Base-by-base conservation (phyloP, 2,888 invertebrate species). In the Andrena hattorfiana region DNA sequence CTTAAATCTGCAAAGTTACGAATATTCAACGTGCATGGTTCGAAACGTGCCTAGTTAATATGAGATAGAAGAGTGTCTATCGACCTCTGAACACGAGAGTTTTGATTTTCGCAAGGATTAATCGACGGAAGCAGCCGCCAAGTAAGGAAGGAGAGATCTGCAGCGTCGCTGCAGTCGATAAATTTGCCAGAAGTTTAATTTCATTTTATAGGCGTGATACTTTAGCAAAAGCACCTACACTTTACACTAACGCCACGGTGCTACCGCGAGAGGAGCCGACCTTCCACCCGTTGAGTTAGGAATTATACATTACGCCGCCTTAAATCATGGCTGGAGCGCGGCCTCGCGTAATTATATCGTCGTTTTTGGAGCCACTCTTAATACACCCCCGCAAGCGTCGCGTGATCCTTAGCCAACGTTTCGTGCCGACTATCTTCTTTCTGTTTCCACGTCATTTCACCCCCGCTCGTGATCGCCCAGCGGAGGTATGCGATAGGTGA, bases 131-230 rank as follows among this genome's bases (percentile, higher is more conserved):
- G 56, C 62, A 32, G 49, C 30, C 16, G 54, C 7, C 20, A 32
- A 28, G 48, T 63, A 32, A 66, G 69, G 48, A 51, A 60, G 72
- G 30, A 67, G 75, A 77, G 77, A 76, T 51, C 80, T 69, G 75
- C 73, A 79, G 77, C 64, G 69, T 73, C 74, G 74, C 75, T 81
- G 81, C 73, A 79, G 88, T 86, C 91, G 88, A 92, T 92, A 92
- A 92, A 92, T 92, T 92, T 89, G 81, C 89, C 77, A 82, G 87
- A 90, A 92, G 90, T 92, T 92, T 92, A 92, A 92, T 92, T 92
- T 92, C 91, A 91, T 92, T 92, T 92, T 92, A 92, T 91, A 92
- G 92, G 91, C 89, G 89, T 89, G 91, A 92, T 92, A 92, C 90
- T 92, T 92, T 91, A 92, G 89, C 89, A 89, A 85, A 90, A 90